These are phyloP conservation scores for Romanogobio albipinnatus DNA, from an alignment of 2,113 vertebrate genomes.

Conservation along the genomic window DNA sequence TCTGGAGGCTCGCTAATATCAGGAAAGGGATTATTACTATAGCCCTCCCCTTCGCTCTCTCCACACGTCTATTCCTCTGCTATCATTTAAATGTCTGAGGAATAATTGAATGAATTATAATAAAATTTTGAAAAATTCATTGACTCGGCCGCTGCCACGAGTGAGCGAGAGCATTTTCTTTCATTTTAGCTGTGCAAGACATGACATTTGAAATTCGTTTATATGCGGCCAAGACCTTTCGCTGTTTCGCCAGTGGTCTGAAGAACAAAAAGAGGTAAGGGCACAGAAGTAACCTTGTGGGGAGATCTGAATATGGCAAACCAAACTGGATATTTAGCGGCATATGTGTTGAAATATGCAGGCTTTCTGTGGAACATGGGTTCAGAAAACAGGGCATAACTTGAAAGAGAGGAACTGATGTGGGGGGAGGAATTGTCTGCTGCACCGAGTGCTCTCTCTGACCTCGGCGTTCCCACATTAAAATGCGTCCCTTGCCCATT, in stretches of 20 bases:
- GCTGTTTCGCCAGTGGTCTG: constrained; percentile 68
- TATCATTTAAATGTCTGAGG: constrained; percentile 92
- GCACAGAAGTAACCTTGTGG: constrained; percentile 53
- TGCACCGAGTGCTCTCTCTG: constrained; percentile 75
- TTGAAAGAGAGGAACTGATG: constrained; percentile 71
- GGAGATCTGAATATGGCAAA: constrained; percentile 55
- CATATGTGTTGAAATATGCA: constrained; percentile 63
- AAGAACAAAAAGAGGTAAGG: constrained; percentile 73
- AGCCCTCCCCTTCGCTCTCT: constrained; percentile 63
- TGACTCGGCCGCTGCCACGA: constrained; percentile 74
- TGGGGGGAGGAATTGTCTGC: constrained; percentile 78
- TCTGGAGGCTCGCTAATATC: constrained; percentile 88
- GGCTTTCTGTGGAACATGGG: constrained; percentile 67
- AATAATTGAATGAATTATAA: constrained; percentile 93
- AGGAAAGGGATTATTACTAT: constrained; percentile 84
- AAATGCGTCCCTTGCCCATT: constrained; percentile 74
- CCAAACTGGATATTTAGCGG: constrained; percentile 66
- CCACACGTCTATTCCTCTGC: constrained; percentile 63
- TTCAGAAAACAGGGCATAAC: constrained; percentile 68
- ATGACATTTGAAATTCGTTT: constrained; percentile 92
- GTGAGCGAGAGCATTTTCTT: constrained; percentile 76
- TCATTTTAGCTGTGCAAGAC: constrained; percentile 86
- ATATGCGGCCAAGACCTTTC: constrained; percentile 85
- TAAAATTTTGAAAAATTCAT: constrained; percentile 96
- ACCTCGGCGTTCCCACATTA: constrained; percentile 78